Conservation (phyloP, 2,113 vertebrate species). For the Bostrychus sinensis region DNA sequence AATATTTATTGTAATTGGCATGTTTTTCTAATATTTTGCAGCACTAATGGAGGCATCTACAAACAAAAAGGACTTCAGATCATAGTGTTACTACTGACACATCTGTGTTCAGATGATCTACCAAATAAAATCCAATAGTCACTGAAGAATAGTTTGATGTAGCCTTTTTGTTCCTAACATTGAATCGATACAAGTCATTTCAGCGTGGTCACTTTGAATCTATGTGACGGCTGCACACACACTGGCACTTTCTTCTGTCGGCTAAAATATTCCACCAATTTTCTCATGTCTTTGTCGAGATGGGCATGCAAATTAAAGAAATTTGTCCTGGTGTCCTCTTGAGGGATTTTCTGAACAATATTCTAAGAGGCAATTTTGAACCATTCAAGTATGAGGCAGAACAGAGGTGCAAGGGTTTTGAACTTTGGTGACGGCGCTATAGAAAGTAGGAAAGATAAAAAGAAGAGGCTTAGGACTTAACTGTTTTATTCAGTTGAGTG, state of each 20-base stretch:
- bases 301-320: slow-evolving; percentile 65
- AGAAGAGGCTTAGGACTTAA: slow-evolving; percentile 66
- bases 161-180: slow-evolving; percentile 3
- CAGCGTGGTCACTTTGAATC: slow-evolving; percentile 16
- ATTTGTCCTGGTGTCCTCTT: slow-evolving; percentile 53
- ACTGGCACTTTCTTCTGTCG: not conserved
- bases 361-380: slow-evolving; percentile 71
- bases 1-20: too few species aligned
- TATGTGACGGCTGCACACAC: slow-evolving; percentile 4
- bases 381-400: slow-evolving; percentile 65
- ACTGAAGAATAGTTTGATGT: slow-evolving; percentile 16
- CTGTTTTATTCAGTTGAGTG: slow-evolving; percentile 66
- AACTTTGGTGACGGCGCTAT: slow-evolving; percentile 33
- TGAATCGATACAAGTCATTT: slow-evolving; percentile 10
- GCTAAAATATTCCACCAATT: slow-evolving; percentile 42
- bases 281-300: slow-evolving; percentile 44
- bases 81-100: slow-evolving; percentile 1
- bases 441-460: slow-evolving; percentile 63
- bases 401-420: slow-evolving; percentile 50
- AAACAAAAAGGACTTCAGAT: too few species aligned
- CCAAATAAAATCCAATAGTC: slow-evolving; percentile 6
- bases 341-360: slow-evolving; percentile 70
- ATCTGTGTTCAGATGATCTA: slow-evolving; percentile 20
- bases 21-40: too few species aligned
- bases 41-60: too few species aligned